phyloP scores from a whole-genome alignment of 2,888 invertebrate species.

The Dugesia japonica region DNA sequence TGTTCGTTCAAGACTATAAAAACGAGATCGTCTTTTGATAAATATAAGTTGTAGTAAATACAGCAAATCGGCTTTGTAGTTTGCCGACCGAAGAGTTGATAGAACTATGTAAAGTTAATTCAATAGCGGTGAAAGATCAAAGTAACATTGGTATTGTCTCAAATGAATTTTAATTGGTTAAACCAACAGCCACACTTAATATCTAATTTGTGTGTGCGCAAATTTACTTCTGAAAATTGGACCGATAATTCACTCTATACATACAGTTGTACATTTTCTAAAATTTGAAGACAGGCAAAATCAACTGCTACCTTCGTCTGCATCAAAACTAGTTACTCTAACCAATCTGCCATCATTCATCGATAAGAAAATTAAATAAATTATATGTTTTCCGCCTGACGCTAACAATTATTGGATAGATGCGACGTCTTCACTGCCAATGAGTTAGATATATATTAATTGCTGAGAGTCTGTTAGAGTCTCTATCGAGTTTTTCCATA shows the following conservation, averaged over 20 bases:
- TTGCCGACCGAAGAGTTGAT: conserved; percentile 20
- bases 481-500: neutral
- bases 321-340: conserved; percentile 1
- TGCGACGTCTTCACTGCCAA: conserved; percentile 20
- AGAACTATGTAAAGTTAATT: neutral
- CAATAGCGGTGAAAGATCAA: conserved; percentile 20
- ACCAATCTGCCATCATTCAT: conserved; percentile 1
- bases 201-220: neutral
- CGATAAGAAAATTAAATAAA: conserved; percentile 20
- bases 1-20: neutral
- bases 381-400: conserved; percentile 16
- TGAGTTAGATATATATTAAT: conserved; percentile 5
- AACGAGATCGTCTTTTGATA: conserved; percentile 14
- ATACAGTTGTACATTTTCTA: conserved; percentile 20
- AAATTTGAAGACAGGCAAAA: conserved; percentile 1
- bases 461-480: conserved; percentile 6
- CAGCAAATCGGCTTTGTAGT: neutral
- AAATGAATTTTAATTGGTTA: neutral
- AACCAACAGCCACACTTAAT: conserved; percentile 14
- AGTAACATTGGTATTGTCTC: neutral
- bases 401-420: conserved; percentile 15
- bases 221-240: neutral
- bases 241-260: conserved; percentile 13
- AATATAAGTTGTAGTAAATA: conserved; percentile 12
- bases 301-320: conserved; percentile 20